A percentile compares a stretch with the other conserved stretches of the same genome.
These are phyloP conservation scores for Pasiphila rectangulata DNA, from an alignment of 2,888 invertebrate genomes.

Conservation along the genomic window DNA sequence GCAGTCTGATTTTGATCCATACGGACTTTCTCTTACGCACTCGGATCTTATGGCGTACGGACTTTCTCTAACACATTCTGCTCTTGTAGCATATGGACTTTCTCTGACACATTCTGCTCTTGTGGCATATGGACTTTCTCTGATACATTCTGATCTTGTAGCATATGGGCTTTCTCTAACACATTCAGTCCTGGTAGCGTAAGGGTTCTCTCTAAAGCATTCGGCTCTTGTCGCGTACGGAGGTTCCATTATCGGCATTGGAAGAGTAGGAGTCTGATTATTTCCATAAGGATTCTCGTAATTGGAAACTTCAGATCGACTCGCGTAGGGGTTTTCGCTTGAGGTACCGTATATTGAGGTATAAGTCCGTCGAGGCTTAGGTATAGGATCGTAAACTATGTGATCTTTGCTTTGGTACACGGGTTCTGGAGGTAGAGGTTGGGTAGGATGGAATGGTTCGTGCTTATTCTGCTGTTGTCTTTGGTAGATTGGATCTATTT, in stretches of 20 bases:
- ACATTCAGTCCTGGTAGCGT: conserved; percentile 42
- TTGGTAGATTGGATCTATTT: conserved; percentile 80
- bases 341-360: conserved; percentile 73
- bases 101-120: conserved; percentile 47
- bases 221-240: conserved; percentile 40
- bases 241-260: conserved; percentile 67
- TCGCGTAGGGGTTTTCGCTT: conserved; percentile 67
- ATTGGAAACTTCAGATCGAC: conserved; percentile 66
- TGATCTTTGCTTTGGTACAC: conserved; percentile 77
- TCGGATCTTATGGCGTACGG: conserved; percentile 47
- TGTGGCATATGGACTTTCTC: conserved; percentile 50
- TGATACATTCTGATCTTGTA: conserved; percentile 43
- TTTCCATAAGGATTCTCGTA: conserved; percentile 72
- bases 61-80: conserved; percentile 45
- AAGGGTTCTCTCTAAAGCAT: conserved; percentile 48
- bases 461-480: conserved; percentile 75
- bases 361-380: conserved; percentile 76
- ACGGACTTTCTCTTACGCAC: conserved; percentile 45
- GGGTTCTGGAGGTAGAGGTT: conserved; percentile 77
- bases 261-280: conserved; percentile 58
- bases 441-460: conserved; percentile 75
- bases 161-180: conserved; percentile 48
- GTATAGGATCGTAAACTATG: conserved; percentile 74
- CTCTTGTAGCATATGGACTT: conserved; percentile 45
- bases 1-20: conserved; percentile 45